phyloP scores from a whole-genome alignment of 2,113 vertebrate species.

The Vidua chalybeata region DNA sequence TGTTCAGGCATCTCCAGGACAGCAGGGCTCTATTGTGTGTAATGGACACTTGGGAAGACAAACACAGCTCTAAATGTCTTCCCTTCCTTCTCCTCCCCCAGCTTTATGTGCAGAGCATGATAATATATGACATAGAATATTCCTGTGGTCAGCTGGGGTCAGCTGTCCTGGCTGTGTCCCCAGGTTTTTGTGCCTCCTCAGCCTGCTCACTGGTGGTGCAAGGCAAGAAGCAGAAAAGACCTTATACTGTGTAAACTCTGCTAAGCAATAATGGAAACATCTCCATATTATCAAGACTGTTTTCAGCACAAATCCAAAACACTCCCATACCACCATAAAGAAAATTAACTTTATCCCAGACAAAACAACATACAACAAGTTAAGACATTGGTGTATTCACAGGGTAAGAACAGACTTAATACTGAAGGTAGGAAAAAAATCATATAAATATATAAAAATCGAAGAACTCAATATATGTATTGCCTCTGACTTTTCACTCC shows the following conservation, averaged over 20 bases:
- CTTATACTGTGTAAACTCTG: neutral
- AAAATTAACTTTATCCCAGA: neutral
- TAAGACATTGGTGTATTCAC: neutral
- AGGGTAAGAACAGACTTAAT: neutral
- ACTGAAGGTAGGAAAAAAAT: neutral
- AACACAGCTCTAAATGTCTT: neutral
- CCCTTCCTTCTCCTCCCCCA: neutral
- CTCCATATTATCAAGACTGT: neutral
- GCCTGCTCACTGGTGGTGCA: neutral
- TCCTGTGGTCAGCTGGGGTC: neutral
- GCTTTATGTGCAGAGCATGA: neutral
- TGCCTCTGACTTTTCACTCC: neutral
- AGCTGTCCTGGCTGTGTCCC: neutral
- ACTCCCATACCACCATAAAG: neutral
- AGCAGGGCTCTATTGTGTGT: neutral
- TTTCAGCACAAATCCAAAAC: neutral
- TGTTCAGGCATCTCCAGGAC: neutral
- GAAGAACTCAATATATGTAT: neutral
- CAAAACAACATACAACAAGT: neutral
- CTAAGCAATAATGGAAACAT: neutral
- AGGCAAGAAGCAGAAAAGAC: neutral
- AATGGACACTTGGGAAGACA: neutral
- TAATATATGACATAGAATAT: neutral
- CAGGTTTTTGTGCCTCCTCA: neutral
- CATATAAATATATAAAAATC: neutral